Base-by-base conservation (phyloP, 1,140 invertebrate species). In the Rhagoletis pomonella region DNA sequence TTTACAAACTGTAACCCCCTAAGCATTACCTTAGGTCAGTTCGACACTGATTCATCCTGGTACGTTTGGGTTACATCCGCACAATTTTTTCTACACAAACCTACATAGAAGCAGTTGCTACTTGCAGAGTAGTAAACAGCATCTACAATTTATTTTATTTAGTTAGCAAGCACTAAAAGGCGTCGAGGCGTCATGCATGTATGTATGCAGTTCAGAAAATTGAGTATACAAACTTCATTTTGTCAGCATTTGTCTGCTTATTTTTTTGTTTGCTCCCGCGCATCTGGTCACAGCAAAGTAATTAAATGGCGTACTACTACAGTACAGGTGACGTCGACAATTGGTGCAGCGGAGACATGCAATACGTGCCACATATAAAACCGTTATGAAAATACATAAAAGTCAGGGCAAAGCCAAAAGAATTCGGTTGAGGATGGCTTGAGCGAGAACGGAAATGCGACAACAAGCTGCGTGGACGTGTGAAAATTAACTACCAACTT, bases 401-500 rank as follows among this genome's bases (percentile, higher is more conserved):
- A 73, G 39, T 73, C 67, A 44, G 44, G 42, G 12, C 10, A 44
- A 17, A 73, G 3, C 4, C 67, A 73, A 73, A 44, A 42, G 42
- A n/a, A 47, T 39, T 10, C 67, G 39, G 2, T 55, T 39, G 42
- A 29, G 67, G 44, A 73, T 44, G 67, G 14, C 4, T 12, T 4
- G 42, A n/a, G 42, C n/a, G 29, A 7, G 19, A 10, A 73, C 67
- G 67, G 67, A 73, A 73, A 73, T 73, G 67, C 67, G 67, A 73
- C 67, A 73, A 73, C 67, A 73, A 73, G 67, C 67, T 12, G 42
- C 42, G 67, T 73, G 67, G 67, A 73, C 67, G 67, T 73, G 67
- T 73, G 67, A 73, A 73, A 73, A 73, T 73, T 73, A 73, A 73
- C 67, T 73, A 73, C 19, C 65, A 69, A 69, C 39, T 55, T 42